Evolutionary conservation across 1,140 invertebrate species (phyloP).

Genomic region (Drosophila nikananu): DNA sequence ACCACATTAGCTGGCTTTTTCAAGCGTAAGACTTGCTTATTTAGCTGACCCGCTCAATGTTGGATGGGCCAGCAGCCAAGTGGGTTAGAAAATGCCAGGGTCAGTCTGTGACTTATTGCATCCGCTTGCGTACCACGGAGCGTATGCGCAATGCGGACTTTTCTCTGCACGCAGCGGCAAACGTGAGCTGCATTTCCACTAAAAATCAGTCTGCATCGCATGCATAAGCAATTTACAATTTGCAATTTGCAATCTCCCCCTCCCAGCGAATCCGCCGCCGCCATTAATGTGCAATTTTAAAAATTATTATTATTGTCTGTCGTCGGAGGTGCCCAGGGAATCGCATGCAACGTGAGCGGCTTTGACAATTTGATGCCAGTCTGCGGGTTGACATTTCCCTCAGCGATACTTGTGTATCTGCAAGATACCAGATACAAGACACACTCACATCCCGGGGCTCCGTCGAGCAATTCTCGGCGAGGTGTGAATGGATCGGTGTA

Average conservation of each 20-base stretch:
- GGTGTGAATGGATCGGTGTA: conserved; percentile 77
- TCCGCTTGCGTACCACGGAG: conserved; percentile 57
- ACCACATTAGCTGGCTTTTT: background rate
- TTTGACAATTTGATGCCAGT: conserved; percentile 61
- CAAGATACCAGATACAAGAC: conserved; percentile 41
- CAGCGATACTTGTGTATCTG: conserved; percentile 24
- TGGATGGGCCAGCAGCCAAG: conserved; percentile 45
- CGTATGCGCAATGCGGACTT: conserved; percentile 71
- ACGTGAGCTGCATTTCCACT: conserved; percentile 69
- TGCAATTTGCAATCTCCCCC: conserved; percentile 21
- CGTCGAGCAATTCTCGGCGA: conserved; percentile 50
- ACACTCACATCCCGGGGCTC: background rate
- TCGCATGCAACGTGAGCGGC: conserved; percentile 70
- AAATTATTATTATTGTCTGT: conserved; percentile 72
- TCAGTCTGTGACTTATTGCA: conserved; percentile 55
- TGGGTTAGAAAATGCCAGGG: conserved; percentile 66
- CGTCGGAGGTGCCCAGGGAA: conserved; percentile 28
- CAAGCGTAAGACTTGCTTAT: background rate
- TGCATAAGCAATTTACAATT: conserved; percentile 77
- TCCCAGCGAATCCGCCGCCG: conserved; percentile 13
- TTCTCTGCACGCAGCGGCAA: conserved; percentile 62
- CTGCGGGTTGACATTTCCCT: conserved; percentile 66
- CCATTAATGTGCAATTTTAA: conserved; percentile 52
- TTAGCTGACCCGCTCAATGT: conserved; percentile 24
- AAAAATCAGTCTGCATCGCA: conserved; percentile 57